Percentiles rank a stretch among this genome's conserved stretches.
Conservation (phyloP, 2,888 invertebrate genomes). For the Drosophila flavopinicola region DNA sequence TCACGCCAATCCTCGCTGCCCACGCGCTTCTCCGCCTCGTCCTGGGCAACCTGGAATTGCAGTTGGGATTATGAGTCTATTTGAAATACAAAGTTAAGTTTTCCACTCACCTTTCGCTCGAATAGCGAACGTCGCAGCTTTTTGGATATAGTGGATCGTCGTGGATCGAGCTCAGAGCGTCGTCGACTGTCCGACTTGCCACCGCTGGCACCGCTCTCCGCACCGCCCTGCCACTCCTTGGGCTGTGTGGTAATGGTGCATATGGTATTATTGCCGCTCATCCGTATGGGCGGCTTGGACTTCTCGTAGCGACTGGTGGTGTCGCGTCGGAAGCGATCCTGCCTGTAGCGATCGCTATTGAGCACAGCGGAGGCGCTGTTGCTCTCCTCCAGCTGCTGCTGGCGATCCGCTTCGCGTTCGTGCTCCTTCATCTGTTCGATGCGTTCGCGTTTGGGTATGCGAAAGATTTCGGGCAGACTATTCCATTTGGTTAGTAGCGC, state of each 20-base stretch:
- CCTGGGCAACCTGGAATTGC: conserved; percentile 80
- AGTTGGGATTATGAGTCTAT: background rate
- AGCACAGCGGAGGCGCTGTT: conserved; percentile 39
- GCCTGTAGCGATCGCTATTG: conserved; percentile 57
- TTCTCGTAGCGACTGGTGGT: conserved; percentile 55
- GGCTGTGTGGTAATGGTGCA: conserved; percentile 64
- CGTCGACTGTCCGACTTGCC: conserved; percentile 28
- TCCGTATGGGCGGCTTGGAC: conserved; percentile 48
- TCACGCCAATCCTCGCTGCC: conserved; percentile 81
- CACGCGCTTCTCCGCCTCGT: conserved; percentile 83
- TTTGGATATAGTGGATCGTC: conserved; percentile 75
- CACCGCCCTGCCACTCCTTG: conserved; percentile 30
- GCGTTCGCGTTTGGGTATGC: conserved; percentile 93
- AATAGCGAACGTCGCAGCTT: conserved; percentile 83
- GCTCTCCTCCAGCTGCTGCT: conserved; percentile 66
- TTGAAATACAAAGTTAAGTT: background rate
- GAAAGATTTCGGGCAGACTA: conserved; percentile 86
- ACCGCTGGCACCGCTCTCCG: conserved; percentile 19
- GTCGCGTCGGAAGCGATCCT: conserved; percentile 67
- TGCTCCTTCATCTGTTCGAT: conserved; percentile 98
- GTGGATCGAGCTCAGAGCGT: conserved; percentile 43
- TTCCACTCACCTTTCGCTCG: conserved; percentile 77
- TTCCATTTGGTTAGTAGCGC: conserved; percentile 76
- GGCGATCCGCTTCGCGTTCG: conserved; percentile 93
- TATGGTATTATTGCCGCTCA: conserved; percentile 70